Evolutionary conservation across 2,888 invertebrate genomes (phyloP), one percentile per base, ranked within the genome.

Genomic region (Synergus laeviventris): DNA sequence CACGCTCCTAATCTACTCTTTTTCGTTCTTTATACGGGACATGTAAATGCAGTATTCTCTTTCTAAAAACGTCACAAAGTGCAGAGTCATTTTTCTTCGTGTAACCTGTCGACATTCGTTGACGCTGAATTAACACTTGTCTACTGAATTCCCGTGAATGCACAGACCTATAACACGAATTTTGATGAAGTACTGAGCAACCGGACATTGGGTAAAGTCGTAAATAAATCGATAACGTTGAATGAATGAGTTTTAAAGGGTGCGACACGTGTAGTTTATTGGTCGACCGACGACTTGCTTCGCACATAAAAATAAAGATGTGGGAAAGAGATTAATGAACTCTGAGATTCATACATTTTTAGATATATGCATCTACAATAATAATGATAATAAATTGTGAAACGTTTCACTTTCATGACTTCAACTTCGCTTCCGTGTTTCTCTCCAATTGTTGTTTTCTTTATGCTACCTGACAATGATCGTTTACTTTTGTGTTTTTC

Each of bases 181-280:
- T 59, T 49, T 70, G 70, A 70, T 70, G 49, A 70, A 70, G 49
- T 70, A 49, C 70, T 70, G 31, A 49, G 70, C 31, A 49, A 70
- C 70, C 49, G 70, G 49, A 70, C 49, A 70, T 70, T 70, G 70
- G 49, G 31, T 36, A 49, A 70, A 49, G 70, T 70, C 70, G 49
- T 70, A 70, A 70, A 70, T 70, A 49, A 70, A 70, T 70, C 70
- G 70, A 70, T 70, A 70, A 12, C 70, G n/a, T 16, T 49, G 49
- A 70, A 49, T 70, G 49, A 70, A 70, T 70, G 70, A 49, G 70
- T n/a, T 11, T 49, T 49, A 70, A 70, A 70, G 49, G 49, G 49
- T 49, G 49, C 70, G 70, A 70, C 45, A 31, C 49, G 45, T 49
- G 49, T 70, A 70, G 24, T 70, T 70, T 70, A 70, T 70, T 70